Evolutionary conservation across 2,113 vertebrate genomes (phyloP).

Genomic region (Tylochromis polylepis): DNA sequence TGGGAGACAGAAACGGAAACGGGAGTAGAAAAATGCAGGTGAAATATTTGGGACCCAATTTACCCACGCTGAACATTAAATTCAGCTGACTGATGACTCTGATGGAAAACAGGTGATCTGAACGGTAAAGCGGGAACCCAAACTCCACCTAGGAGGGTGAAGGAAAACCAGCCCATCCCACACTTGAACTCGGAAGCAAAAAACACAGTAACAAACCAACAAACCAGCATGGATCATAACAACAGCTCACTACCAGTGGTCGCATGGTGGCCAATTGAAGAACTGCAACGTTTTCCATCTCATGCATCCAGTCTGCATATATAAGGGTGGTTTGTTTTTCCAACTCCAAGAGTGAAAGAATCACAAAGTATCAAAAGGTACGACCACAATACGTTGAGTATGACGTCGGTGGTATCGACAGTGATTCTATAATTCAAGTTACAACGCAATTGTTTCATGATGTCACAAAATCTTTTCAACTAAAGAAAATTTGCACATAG

Average conservation of each 20-base stretch:
- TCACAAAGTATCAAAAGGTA: too few species aligned
- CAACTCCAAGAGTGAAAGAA: too few species aligned
- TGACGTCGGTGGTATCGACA: too few species aligned
- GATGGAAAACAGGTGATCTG: background rate
- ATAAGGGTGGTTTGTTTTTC: too few species aligned
- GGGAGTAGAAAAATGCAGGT: background rate
- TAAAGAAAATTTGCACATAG: background rate
- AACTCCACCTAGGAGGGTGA: too few species aligned
- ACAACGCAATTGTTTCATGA: background rate
- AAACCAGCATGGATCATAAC: background rate
- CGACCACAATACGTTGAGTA: too few species aligned
- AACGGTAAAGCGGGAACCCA: background rate
- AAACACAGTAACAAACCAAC: too few species aligned
- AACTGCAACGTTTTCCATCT: background rate
- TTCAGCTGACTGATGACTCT: background rate
- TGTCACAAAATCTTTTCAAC: fast-evolving
- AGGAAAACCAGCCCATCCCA: too few species aligned
- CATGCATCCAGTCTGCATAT: background rate
- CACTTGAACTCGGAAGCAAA: too few species aligned
- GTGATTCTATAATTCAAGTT: background rate
- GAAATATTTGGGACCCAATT: background rate
- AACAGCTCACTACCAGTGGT: background rate
- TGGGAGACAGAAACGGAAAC: background rate
- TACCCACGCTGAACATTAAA: background rate
- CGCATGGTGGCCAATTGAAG: background rate